Conservation (phyloP, 2,888 invertebrate species). For the Scaptomyza reducta region DNA sequence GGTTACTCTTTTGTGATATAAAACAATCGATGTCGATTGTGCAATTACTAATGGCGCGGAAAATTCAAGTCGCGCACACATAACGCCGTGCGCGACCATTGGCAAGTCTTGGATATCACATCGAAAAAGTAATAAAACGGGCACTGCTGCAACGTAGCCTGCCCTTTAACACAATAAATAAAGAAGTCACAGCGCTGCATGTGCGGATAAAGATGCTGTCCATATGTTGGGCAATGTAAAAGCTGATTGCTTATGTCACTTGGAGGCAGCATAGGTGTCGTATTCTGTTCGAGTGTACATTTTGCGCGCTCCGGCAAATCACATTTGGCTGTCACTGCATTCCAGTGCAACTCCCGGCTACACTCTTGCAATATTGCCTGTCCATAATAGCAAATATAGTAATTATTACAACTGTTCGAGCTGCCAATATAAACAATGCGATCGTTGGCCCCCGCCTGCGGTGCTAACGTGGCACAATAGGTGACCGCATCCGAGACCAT, state of each 20-base stretch:
- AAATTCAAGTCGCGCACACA: slow-evolving; percentile 78
- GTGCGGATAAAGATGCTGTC: slow-evolving; percentile 82
- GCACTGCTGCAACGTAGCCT: slow-evolving; percentile 82
- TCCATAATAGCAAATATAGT: slow-evolving; percentile 83
- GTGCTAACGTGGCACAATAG: slow-evolving; percentile 60
- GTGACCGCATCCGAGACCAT: slow-evolving; percentile 56
- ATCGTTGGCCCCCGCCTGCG: slow-evolving; percentile 50
- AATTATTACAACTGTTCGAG: slow-evolving; percentile 74
- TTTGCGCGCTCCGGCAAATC: slow-evolving; percentile 79
- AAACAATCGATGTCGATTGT: slow-evolving; percentile 20
- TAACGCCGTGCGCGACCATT: slow-evolving; percentile 76
- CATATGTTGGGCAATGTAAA: slow-evolving; percentile 76
- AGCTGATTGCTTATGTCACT: slow-evolving; percentile 36
- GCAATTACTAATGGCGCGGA: slow-evolving; percentile 21
- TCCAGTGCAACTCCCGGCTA: slow-evolving; percentile 81
- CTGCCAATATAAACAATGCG: slow-evolving; percentile 78
- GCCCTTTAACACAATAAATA: slow-evolving; percentile 82
- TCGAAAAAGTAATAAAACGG: slow-evolving; percentile 83
- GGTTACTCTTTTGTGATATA: slow-evolving; percentile 20
- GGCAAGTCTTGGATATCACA: slow-evolving; percentile 75
- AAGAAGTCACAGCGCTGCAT: slow-evolving; percentile 82
- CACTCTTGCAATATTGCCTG: slow-evolving; percentile 80
- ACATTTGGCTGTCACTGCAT: slow-evolving; percentile 78
- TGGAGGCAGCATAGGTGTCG: background rate
- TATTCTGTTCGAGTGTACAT: slow-evolving; percentile 57